Evolutionary conservation across 53 echinoderm and acorn worm genomes (phyloP), one percentile per base, ranked within the genome.

Genomic region (Echinarachnius parma): DNA sequence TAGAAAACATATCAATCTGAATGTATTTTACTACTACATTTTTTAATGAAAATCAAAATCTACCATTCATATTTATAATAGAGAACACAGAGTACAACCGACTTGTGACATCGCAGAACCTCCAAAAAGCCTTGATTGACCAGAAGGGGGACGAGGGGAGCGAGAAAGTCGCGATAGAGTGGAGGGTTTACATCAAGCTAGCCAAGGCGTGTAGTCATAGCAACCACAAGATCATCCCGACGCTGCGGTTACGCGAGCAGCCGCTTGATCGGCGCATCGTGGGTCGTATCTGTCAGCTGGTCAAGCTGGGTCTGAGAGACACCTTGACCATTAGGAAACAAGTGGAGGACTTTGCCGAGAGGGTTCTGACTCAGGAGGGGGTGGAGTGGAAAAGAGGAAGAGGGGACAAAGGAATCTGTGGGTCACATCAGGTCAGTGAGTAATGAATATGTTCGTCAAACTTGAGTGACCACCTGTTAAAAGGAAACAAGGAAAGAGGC

Each of bases 221-320:
- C 7, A 72, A 56, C 27, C 74, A 72, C 9, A 57, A 72, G 21
- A 24, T 72, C 2, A 36, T 72, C 16, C 44, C 33, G 16, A 72
- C 26, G 8, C 15, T 57, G 22, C 55, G 74, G 8, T 45, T 72
- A 16, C 55, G 74, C 3, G 57, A 45, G n/a, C 24, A 22, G 15
- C 74, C 74, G 23, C 27, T 72, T 0, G 74, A 72, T 44, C 22
- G 29, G 27, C 10, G 57, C 9, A 16, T 72, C 14, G 35, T 72
- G 4, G 74, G 74, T 5, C 55, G 57, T 4, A 72, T 72, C 23
- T 55, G 56, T 19, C 74, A 72, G 54, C 74, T 72, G 33, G 74
- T 56, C 0, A 34, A 35, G 28, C 37, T 72, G 74, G 74, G 74
- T 4, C 27, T 72, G 37, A 56, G 28, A 57, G 55, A 72, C 19